Evolutionary conservation across 2,888 invertebrate species (phyloP), one percentile per base, ranked within the genome.

Genomic region (Carabus problematicus): DNA sequence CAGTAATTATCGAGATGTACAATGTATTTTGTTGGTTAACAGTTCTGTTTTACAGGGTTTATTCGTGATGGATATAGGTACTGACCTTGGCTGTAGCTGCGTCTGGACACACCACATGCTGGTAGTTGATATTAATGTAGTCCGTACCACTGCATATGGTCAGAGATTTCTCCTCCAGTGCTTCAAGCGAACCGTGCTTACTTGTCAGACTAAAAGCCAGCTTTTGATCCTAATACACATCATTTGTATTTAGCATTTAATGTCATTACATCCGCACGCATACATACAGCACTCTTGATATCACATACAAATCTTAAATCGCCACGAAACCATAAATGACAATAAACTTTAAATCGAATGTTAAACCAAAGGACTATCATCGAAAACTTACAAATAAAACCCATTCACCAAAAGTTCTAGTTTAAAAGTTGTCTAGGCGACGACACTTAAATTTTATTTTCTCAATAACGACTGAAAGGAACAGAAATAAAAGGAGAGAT

Each of bases 71-170:
- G 9, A 56, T 29, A 6, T 29, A 29, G 29, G 16, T 11, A 40
- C 76, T 82, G 85, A 97, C 98, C 91, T 95, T 96, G 55, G 98
- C 98, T 16, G 93, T 94, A 73, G 92, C 93, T 14, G 93, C 89
- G 84, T 96, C 95, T 11, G 95, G 92, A 79, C 97, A 98, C 72
- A 98, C 93, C 75, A 99, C 92, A 82, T 97, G 97, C 78, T 97
- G 97, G 83, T 97, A 97, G 83, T 93, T 97, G 81, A 98, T 97
- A 84, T 98, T 98, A 80, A 99, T 99, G 82, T 99, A 94, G 84
- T 99, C 99, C 12, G 95, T 94, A 9, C 98, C 98, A 79, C 97
- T 97, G 83, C 98, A 98, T 78, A 99, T 95, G 71, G 98, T 97
- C 60, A 99, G 84, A 4, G 97, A 97, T 79, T 96, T 92, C 72